Percentiles rank a stretch among this genome's conserved stretches.
phyloP scores from a whole-genome alignment of 1,140 invertebrate genomes.

The Leptestheria dahalacensis region DNA sequence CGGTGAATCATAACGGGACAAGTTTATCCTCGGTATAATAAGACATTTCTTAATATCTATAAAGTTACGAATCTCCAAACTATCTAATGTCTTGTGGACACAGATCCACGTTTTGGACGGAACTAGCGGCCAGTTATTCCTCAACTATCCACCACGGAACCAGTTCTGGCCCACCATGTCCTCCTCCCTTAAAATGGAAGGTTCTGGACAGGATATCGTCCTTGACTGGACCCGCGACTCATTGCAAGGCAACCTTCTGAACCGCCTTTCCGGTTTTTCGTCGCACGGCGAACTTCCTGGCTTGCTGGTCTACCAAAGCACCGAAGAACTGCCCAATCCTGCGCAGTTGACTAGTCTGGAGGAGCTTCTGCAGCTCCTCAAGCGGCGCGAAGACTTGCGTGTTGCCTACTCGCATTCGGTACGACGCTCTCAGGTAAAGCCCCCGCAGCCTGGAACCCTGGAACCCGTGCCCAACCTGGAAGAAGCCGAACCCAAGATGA shows the following conservation, averaged over 20 bases:
- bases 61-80: too few relatives aligned
- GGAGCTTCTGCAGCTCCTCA: not conserved
- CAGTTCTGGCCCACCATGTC: not conserved
- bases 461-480: not conserved
- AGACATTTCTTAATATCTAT: too few relatives aligned
- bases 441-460: not conserved
- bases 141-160: not conserved
- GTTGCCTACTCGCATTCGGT: not conserved
- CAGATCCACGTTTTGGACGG: conserved; percentile 8
- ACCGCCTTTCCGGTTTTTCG: not conserved
- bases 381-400: not conserved
- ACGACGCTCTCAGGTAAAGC: not conserved
- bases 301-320: not conserved
- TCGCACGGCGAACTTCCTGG: conserved; percentile 5
- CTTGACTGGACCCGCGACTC: not conserved
- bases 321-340: not conserved
- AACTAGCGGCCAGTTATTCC: not conserved
- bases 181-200: not conserved
- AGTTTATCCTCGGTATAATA: not conserved
- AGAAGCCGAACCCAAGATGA: not conserved
- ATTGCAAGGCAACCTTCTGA: not conserved
- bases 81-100: too few relatives aligned
- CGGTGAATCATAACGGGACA: not conserved
- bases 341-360: not conserved
- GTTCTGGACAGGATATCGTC: not conserved